phyloP scores from a whole-genome alignment of 92 coral and sea anemone species.

The Phenganax stokvisi region DNA sequence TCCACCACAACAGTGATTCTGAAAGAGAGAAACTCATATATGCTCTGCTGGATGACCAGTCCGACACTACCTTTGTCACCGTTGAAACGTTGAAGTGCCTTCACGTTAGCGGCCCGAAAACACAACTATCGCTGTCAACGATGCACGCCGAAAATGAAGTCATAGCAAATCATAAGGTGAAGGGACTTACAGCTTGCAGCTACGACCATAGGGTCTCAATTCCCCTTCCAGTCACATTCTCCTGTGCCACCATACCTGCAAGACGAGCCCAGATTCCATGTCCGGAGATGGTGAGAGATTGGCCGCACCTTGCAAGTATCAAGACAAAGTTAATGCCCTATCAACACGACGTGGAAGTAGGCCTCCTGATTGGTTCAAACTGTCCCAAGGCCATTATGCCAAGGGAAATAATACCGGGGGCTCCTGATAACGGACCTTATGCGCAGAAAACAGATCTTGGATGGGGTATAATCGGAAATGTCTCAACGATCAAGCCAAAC shows the following conservation, averaged over 20 bases:
- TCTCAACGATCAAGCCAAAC: neutral
- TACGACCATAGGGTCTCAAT: constrained; percentile 24
- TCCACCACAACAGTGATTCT: constrained; percentile 37
- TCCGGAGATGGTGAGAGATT: constrained; percentile 32
- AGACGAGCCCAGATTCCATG: constrained; percentile 45
- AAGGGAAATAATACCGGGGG: constrained; percentile 52
- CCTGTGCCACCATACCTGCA: constrained; percentile 35
- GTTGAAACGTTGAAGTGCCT: constrained; percentile 21
- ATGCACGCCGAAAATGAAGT: constrained; percentile 46
- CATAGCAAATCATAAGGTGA: constrained; percentile 40
- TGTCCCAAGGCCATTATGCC: constrained; percentile 55
- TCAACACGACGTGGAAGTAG: constrained; percentile 45
- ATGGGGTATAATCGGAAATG: constrained; percentile 54
- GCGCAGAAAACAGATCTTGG: constrained; percentile 52
- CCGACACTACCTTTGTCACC: constrained; percentile 50
- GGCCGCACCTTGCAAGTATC: constrained; percentile 48
- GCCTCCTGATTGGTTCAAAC: constrained; percentile 56
- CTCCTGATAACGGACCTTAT: constrained; percentile 43
- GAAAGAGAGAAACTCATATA: constrained; percentile 38
- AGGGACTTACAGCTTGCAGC: constrained; percentile 39
- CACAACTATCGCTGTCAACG: constrained; percentile 38
- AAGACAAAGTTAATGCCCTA: constrained; percentile 37
- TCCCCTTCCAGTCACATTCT: constrained; percentile 40
- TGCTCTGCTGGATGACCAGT: constrained; percentile 54
- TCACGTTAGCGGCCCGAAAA: constrained; percentile 43